These are phyloP conservation scores for Oncorhynchus tshawytscha DNA, from an alignment of 2,113 vertebrate species.

Conservation along the genomic window DNA sequence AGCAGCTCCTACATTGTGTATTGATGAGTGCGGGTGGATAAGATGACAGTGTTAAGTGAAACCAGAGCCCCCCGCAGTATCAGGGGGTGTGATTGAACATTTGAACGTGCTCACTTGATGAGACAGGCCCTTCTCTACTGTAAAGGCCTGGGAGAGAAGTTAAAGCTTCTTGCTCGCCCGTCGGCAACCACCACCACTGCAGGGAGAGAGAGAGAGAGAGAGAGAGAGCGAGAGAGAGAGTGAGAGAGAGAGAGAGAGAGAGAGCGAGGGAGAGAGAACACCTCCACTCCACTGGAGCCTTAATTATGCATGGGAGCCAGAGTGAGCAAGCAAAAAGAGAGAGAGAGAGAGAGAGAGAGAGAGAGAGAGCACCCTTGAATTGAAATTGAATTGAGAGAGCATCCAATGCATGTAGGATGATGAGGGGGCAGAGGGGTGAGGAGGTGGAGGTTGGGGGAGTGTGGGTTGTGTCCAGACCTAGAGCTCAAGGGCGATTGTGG, in stretches of 20 bases:
- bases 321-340: too few relatives aligned
- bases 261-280: slow-evolving; percentile 11
- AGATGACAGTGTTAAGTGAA: slow-evolving; percentile 65
- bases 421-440: slow-evolving; percentile 24
- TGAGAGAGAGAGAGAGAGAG: neutral
- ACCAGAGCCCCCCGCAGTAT: slow-evolving; percentile 50
- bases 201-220: neutral
- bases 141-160: neutral
- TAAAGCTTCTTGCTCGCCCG: neutral
- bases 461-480: slow-evolving; percentile 12
- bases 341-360: neutral
- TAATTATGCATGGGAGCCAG: too few relatives aligned
- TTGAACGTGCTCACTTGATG: slow-evolving; percentile 62
- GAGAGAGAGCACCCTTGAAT: slow-evolving; percentile 13
- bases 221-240: slow-evolving; percentile 10
- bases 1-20: slow-evolving; percentile 56
- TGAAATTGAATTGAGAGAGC: neutral
- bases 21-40: slow-evolving; percentile 67
- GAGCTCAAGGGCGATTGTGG: slow-evolving; percentile 19
- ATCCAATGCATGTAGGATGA: slow-evolving; percentile 38
- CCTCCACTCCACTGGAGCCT: too few relatives aligned
- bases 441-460: slow-evolving; percentile 24
- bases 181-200: neutral
- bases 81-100: slow-evolving; percentile 57
- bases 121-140: slow-evolving; percentile 30